Percentiles rank a stretch among this genome's conserved stretches.
Conservation (phyloP, 1,140 invertebrate genomes). For the Zaprionus gabonicus region DNA sequence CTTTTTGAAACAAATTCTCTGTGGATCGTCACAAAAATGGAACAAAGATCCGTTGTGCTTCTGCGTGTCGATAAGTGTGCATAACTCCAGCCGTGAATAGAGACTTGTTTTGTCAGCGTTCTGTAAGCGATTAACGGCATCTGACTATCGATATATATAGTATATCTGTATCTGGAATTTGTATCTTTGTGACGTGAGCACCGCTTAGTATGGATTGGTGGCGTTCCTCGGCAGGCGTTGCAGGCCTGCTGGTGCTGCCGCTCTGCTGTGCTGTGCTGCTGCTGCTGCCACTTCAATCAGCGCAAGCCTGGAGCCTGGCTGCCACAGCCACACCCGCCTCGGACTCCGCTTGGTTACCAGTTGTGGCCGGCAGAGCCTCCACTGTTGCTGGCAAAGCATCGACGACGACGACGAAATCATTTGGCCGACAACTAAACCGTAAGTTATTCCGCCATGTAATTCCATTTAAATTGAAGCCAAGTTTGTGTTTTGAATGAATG, state of each 20-base stretch:
- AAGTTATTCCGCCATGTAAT: constrained; percentile 52
- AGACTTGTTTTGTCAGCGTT: constrained; percentile 40
- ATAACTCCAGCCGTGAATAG: constrained; percentile 50
- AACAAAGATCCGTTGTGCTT: constrained; percentile 70
- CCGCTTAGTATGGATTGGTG: constrained; percentile 63
- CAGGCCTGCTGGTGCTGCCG: constrained; percentile 35
- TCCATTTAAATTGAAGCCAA: constrained; percentile 15
- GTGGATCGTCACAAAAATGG: constrained; percentile 51
- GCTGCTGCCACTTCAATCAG: constrained; percentile 42
- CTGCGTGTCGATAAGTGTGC: constrained; percentile 69
- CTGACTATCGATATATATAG: constrained; percentile 3
- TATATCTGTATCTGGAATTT: constrained; percentile 3
- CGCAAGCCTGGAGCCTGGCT: constrained; percentile 65
- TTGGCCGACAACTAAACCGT: constrained; percentile 68
- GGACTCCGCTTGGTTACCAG: constrained; percentile 11
- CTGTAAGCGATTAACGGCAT: constrained; percentile 51
- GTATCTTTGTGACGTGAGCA: constrained; percentile 31
- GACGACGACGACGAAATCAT: constrained; percentile 17
- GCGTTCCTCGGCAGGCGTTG: constrained; percentile 41
- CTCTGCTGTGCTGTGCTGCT: constrained; percentile 23
- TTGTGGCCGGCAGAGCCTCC: constrained; percentile 16
- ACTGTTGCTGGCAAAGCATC: not conserved
- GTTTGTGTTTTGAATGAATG: constrained; percentile 29
- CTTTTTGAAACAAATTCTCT: not conserved
- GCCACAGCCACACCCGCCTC: constrained; percentile 18